phyloP scores from a whole-genome alignment of 2,113 vertebrate genomes.

The Melozone crissalis region DNA sequence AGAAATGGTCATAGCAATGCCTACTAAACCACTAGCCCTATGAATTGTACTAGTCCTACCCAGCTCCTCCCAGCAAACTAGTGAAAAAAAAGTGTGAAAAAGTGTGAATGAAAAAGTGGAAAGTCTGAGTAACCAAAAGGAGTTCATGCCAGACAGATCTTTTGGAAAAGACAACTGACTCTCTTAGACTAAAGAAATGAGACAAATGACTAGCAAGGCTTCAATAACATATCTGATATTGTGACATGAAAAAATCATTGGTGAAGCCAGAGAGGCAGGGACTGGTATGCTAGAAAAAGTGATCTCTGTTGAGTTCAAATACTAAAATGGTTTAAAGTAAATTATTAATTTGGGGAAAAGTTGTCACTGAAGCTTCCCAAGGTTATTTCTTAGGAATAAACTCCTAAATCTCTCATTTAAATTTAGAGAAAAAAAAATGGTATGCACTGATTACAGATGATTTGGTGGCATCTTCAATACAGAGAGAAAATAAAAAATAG shows the following conservation, averaged over 20 bases:
- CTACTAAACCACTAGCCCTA: neutral
- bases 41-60: neutral
- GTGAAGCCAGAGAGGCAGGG: neutral
- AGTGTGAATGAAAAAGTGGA: neutral
- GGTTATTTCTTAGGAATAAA: neutral
- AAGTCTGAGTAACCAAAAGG: neutral
- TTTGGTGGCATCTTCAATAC: neutral
- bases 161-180: neutral
- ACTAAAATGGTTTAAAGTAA: neutral
- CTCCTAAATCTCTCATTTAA: neutral
- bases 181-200: neutral
- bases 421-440: rapidly evolving
- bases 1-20: neutral
- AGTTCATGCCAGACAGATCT: neutral
- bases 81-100: neutral
- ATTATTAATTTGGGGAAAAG: neutral
- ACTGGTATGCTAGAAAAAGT: neutral
- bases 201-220: neutral
- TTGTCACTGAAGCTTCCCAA: neutral
- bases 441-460: neutral
- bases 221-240: neutral
- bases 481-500: neutral
- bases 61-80: neutral
- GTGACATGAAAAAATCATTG: neutral
- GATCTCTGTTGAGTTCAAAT: neutral